Conservation (phyloP, 2,888 invertebrate species). For the Dromius quadrimaculatus region DNA sequence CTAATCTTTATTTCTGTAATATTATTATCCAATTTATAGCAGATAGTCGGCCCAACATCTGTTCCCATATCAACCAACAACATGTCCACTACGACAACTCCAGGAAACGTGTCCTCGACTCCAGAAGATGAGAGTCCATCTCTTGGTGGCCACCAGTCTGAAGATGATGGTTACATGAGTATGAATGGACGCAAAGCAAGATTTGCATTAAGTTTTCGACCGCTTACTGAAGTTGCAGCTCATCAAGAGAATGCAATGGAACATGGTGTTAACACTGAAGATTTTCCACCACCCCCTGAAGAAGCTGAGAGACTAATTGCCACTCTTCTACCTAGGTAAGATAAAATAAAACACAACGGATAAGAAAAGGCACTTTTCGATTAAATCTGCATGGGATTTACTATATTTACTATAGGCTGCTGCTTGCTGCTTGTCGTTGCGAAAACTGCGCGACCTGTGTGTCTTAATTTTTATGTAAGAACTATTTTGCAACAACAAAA, state of each 20-base stretch:
- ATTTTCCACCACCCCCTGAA: conserved; percentile 81
- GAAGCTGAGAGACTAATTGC: conserved; percentile 83
- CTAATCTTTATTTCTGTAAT: too few relatives aligned
- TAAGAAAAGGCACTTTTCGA: too few relatives aligned
- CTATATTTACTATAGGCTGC: neutral
- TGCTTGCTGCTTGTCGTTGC: too few relatives aligned
- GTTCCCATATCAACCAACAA: conserved; percentile 9
- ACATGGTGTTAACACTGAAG: conserved; percentile 65
- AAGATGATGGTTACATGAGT: conserved; percentile 94
- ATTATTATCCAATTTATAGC: too few relatives aligned
- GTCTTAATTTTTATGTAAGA: too few relatives aligned
- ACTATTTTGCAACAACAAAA: too few relatives aligned
- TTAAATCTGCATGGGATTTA: too few relatives aligned
- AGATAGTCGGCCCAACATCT: conserved; percentile 37
- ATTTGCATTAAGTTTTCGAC: conserved; percentile 79
- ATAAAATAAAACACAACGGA: neutral
- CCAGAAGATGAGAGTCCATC: conserved; percentile 81
- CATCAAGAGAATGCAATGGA: conserved; percentile 67
- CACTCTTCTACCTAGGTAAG: conserved; percentile 79
- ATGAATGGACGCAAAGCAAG: conserved; percentile 88
- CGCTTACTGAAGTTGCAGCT: conserved; percentile 70
- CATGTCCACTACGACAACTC: conserved; percentile 64
- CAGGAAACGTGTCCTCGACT: conserved; percentile 66
- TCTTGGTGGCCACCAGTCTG: conserved; percentile 85
- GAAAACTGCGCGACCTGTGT: too few relatives aligned